These are phyloP conservation scores for Alca torda DNA, from an alignment of 2,797 vertebrate species.

Conservation along the genomic window DNA sequence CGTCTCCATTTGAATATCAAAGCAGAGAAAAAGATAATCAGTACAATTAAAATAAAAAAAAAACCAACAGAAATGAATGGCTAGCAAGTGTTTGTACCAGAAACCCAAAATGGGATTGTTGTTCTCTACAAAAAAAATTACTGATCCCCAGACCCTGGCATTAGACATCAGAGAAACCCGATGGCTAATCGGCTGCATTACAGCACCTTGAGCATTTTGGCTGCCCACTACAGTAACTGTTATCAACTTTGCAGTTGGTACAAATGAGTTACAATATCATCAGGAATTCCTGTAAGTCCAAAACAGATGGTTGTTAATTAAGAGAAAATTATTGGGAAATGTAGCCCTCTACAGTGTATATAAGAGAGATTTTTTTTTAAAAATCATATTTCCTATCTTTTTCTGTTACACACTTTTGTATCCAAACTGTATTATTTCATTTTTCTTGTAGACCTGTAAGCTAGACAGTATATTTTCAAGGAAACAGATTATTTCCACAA, in stretches of 20 bases:
- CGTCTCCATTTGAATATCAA: not conserved
- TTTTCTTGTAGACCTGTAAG: not conserved
- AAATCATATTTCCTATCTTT: not conserved
- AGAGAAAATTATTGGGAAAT: not conserved
- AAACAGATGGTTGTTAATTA: slow-evolving; percentile 11
- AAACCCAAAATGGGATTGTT: not conserved
- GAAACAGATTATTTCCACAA: not conserved
- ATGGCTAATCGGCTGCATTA: not conserved
- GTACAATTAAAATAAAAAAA: not conserved
- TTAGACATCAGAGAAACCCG: not conserved
- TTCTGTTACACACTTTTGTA: not conserved
- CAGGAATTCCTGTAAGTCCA: not conserved
- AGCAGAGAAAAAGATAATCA: not conserved
- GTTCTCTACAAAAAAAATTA: not conserved
- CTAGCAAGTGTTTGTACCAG: not conserved
- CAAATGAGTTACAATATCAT: not conserved
- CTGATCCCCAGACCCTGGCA: not conserved
- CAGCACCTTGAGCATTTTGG: not conserved
- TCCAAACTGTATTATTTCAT: not conserved
- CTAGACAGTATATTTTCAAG: not conserved
- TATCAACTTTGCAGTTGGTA: not conserved
- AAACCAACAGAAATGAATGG: not conserved
- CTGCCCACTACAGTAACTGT: not conserved
- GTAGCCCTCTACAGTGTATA: not conserved
- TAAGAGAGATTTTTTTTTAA: not conserved